A percentile compares a stretch with the other conserved stretches of the same genome.
Conservation (phyloP, 1,140 invertebrate genomes). For the Trichomalopsis sarcophagae region DNA sequence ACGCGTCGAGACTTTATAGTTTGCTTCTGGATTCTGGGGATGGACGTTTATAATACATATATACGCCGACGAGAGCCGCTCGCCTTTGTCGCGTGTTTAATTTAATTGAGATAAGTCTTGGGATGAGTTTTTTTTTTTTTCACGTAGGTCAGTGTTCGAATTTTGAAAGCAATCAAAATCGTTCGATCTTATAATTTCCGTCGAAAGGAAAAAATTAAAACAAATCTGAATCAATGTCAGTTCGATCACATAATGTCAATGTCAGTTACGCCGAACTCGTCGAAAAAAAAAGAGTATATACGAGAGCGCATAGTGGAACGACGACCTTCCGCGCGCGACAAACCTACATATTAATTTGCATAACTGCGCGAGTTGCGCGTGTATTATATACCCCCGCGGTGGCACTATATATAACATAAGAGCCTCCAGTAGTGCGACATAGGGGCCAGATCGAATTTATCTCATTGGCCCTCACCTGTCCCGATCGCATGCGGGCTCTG, state of each 20-base stretch:
- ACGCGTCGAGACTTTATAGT: constrained; percentile 47
- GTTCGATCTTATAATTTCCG: too few relatives aligned
- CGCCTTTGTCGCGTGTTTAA: neutral
- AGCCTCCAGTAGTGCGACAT: constrained; percentile 54
- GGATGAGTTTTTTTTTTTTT: too few relatives aligned
- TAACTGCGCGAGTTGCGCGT: constrained; percentile 67
- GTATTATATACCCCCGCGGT: constrained; percentile 53
- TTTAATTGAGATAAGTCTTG: neutral
- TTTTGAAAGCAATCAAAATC: too few relatives aligned
- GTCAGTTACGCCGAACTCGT: too few relatives aligned
- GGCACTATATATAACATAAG: neutral
- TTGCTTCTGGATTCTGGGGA: constrained; percentile 23
- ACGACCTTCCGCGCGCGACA: constrained; percentile 3
- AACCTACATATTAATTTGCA: constrained; percentile 65
- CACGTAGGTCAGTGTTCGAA: too few relatives aligned
- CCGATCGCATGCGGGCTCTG: constrained; percentile 68
- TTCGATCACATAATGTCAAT: too few relatives aligned
- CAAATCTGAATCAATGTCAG: too few relatives aligned
- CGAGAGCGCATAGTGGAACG: neutral
- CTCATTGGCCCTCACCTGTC: constrained; percentile 73
- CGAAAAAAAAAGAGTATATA: neutral
- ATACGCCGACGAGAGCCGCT: neutral
- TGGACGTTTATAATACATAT: neutral
- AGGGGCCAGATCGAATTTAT: constrained; percentile 74
- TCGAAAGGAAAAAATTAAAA: too few relatives aligned